These are phyloP conservation scores for Brotula barbata DNA, from an alignment of 2,797 vertebrate genomes.

Conservation along the genomic window DNA sequence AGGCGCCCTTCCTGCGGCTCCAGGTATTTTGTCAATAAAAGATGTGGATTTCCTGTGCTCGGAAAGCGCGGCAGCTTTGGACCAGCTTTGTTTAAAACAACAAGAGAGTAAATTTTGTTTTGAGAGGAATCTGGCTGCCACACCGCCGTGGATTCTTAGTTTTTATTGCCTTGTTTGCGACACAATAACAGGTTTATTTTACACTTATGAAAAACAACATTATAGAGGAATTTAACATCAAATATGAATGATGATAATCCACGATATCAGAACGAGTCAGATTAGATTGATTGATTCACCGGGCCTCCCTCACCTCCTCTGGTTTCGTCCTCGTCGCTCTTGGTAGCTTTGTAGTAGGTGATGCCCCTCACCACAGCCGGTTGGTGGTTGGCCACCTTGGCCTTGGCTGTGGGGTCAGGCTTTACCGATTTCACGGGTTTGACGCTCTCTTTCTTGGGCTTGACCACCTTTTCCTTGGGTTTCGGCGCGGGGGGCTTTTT, in stretches of 20 bases:
- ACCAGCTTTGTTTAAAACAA: conserved; percentile 44
- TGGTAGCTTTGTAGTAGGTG: conserved; percentile 94
- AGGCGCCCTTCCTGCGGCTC: conserved; percentile 55
- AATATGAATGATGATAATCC: conserved; percentile 41
- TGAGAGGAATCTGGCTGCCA: conserved; percentile 14
- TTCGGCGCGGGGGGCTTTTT: conserved; percentile 82
- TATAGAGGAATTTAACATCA: no score
- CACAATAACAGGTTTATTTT: conserved; percentile 23
- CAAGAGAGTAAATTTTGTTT: conserved; percentile 24
- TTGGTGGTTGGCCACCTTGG: conserved; percentile 81
- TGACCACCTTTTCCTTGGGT: conserved; percentile 87
- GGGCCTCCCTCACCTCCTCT: conserved; percentile 76
- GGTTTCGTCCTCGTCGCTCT: conserved; percentile 69
- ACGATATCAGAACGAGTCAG: conserved; percentile 28
- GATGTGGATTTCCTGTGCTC: conserved; percentile 52
- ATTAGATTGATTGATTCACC: conserved; percentile 18
- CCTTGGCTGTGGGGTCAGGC: conserved; percentile 82
- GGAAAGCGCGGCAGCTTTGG: conserved; percentile 25
- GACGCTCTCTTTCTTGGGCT: conserved; percentile 84
- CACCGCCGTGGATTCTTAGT: conserved; percentile 3
- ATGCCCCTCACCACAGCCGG: conserved; percentile 88
- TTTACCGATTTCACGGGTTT: conserved; percentile 64
- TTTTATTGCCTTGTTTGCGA: conserved; percentile 31
- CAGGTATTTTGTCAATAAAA: conserved; percentile 60
- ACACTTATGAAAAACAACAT: conserved; percentile 21